Base-by-base conservation (phyloP, 2,797 vertebrate genomes). In the Lacerta bilineata region DNA sequence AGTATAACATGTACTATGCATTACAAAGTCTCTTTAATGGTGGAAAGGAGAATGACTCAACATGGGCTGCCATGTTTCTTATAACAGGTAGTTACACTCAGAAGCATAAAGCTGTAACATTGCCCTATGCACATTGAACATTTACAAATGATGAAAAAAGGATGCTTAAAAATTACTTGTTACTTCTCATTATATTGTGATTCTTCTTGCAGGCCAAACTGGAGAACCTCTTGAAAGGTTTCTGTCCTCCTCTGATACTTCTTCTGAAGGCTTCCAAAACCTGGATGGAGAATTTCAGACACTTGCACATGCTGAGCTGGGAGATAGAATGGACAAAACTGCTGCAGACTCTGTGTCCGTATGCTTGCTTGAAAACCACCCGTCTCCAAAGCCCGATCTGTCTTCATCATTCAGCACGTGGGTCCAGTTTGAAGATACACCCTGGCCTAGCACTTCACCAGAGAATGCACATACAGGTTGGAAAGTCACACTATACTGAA, bases 401-500 rank as follows among this genome's bases (percentile, higher is more conserved):
- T 94, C 95, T 0, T 95, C 94, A 0, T 95, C 97, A 86, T 95
- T 97, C 90, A 96, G 95, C 90, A 89, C 85, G 71, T 98, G 97
- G 97, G 97, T 98, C 92, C 97, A 96, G 23, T 98, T 97, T 96
- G 97, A 97, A 89, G 97, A 97, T 80, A 69, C 91, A 0, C 92
- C 95, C 0, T 97, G 97, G 97, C 71, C 91, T 77, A 95, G 83
- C 90, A 79, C 88, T 41, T 87, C 89, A 39, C 87, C 95, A 0
- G 79, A 87, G 50, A 90, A 86, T 2, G 25, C 91, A 85, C 95
- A 93, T 89, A 81, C 95, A 95, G 96, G 96, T 96, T 86, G 89
- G 95, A 41, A 55, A 83, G 64, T 82, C 41, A 9, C 25, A 9
- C 55, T 86, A 7, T 36, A 27, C 72, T 81, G 7, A 87, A 1